phyloP scores from a whole-genome alignment of 1,140 invertebrate genomes.

The Hyposmocoma kahamanoa region DNA sequence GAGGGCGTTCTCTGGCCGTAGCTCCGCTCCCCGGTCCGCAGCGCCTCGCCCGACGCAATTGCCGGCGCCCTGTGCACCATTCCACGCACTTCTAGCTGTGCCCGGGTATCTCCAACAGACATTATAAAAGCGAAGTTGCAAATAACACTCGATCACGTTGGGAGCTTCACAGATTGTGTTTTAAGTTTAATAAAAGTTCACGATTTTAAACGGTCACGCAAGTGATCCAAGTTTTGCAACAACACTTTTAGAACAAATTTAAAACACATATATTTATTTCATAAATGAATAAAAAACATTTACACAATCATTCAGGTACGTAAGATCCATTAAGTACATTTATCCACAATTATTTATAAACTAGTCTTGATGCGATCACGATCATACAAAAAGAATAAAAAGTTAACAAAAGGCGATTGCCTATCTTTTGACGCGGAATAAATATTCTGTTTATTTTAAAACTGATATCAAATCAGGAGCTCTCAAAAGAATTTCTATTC shows the following conservation, averaged over 20 bases:
- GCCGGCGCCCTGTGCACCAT: constrained; percentile 73
- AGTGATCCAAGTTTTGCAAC: no score
- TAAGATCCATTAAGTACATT: neutral
- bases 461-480: neutral
- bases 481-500: constrained; percentile 16
- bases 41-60: constrained; percentile 78
- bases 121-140: constrained; percentile 45
- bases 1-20: constrained; percentile 93
- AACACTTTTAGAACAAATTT: neutral
- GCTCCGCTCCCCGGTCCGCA: constrained; percentile 79
- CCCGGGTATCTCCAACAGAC: constrained; percentile 27
- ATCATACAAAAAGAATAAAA: constrained; percentile 62
- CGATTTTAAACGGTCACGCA: no score
- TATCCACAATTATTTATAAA: constrained; percentile 33
- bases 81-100: constrained; percentile 45
- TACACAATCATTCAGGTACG: neutral
- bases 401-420: constrained; percentile 50
- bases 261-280: no score
- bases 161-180: no score
- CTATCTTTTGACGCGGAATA: constrained; percentile 36
- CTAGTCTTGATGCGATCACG: constrained; percentile 59
- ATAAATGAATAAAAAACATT: neutral
- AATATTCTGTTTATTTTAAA: neutral
- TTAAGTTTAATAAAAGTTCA: no score
- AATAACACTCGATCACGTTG: no score